A percentile compares a stretch with the other conserved stretches of the same genome.
These are phyloP conservation scores for Geotria australis DNA, from an alignment of 2,797 vertebrate genomes.

Conservation along the genomic window DNA sequence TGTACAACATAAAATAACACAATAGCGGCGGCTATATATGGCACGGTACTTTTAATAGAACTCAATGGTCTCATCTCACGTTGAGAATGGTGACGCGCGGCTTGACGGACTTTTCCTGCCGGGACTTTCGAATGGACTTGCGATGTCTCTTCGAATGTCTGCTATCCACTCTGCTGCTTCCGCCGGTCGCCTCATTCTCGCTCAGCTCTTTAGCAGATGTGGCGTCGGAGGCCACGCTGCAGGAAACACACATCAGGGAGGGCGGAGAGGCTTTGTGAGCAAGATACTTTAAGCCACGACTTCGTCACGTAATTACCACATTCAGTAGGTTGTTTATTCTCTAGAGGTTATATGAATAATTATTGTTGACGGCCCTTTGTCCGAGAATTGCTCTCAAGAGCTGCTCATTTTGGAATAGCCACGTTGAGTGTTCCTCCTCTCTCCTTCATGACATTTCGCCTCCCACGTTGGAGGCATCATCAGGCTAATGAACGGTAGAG, in stretches of 20 bases:
- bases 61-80: constrained; percentile 17
- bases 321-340: neutral
- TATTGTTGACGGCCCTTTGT: no score
- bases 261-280: no score
- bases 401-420: no score
- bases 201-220: constrained; percentile 72
- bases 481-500: no score
- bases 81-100: constrained; percentile 80
- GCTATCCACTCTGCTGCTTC: constrained; percentile 34
- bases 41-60: neutral
- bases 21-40: no score
- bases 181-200: constrained; percentile 41
- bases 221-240: constrained; percentile 40
- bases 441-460: no score
- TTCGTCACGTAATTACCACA: neutral
- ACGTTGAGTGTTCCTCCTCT: no score
- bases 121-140: constrained; percentile 45
- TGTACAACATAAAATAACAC: no score
- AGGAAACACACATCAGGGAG: neutral
- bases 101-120: constrained; percentile 48
- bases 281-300: no score
- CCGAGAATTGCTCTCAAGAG: no score
- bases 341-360: no score
- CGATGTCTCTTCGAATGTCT: constrained; percentile 43
- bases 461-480: no score